phyloP scores from a whole-genome alignment of 2,888 invertebrate genomes.

The Xestoiulus laeticollis region DNA sequence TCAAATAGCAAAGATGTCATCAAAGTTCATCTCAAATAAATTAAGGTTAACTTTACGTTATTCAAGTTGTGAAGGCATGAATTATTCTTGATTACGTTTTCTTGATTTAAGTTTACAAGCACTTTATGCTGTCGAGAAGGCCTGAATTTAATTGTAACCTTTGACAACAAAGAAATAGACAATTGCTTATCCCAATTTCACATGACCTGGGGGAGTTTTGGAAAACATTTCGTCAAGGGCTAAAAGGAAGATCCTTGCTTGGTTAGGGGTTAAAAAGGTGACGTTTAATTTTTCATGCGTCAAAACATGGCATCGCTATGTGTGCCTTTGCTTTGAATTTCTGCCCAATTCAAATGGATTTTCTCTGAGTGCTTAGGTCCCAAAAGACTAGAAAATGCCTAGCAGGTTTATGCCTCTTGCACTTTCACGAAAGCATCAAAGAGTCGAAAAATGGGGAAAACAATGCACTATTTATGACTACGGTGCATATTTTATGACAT shows the following conservation, averaged over 20 bases:
- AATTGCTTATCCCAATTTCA: not conserved
- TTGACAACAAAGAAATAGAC: not conserved
- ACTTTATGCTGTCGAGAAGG: too few species aligned
- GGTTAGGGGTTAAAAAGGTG: not conserved
- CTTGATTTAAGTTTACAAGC: too few species aligned
- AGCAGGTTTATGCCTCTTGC: not conserved
- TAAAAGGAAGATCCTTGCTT: not conserved
- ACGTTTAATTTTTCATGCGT: not conserved
- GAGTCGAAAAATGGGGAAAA: not conserved
- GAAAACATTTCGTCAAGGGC: not conserved
- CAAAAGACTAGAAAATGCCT: not conserved
- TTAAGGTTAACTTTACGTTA: too few species aligned
- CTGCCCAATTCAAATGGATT: not conserved
- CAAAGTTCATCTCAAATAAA: too few species aligned
- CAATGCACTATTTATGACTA: not conserved
- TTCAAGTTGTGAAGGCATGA: too few species aligned
- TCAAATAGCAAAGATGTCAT: too few species aligned
- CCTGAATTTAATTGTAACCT: not conserved
- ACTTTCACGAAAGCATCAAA: not conserved
- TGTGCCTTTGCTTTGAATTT: not conserved
- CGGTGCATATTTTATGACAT: not conserved
- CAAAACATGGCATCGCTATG: not conserved
- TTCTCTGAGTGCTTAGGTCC: not conserved
- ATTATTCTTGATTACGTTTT: too few species aligned
- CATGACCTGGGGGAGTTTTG: not conserved